These are phyloP conservation scores for Platysternon megacephalum DNA, from an alignment of 2,113 vertebrate genomes.

Conservation along the genomic window DNA sequence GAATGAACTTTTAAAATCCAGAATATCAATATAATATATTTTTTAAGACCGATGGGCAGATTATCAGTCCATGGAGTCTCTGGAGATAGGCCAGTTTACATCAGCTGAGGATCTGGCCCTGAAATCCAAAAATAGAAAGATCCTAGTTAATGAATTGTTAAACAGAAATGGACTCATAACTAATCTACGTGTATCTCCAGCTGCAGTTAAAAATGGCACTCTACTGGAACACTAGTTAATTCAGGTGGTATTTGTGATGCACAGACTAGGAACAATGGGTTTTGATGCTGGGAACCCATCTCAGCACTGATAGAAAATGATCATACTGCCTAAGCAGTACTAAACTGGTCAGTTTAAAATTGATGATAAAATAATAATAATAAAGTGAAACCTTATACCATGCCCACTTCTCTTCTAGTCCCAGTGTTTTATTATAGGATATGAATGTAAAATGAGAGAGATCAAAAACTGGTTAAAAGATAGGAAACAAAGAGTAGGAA, in stretches of 20 bases:
- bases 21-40: neutral
- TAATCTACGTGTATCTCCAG: conserved; percentile 4
- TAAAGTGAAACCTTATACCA: neutral
- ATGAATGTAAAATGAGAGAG: too few species aligned
- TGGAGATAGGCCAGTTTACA: neutral
- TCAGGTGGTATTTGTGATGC: neutral
- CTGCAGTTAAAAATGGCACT: neutral
- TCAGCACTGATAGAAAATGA: neutral
- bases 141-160: neutral
- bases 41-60: neutral
- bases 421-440: too few species aligned
- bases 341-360: neutral
- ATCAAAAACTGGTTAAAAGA: too few species aligned
- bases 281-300: neutral
- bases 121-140: neutral
- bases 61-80: neutral
- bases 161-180: neutral
- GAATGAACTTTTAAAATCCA: neutral
- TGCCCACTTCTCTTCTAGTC: too few species aligned
- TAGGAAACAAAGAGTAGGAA: too few species aligned
- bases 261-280: neutral
- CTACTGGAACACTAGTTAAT: neutral
- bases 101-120: neutral
- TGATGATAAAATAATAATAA: neutral
- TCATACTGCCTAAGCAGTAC: neutral